Base-by-base conservation (phyloP, 2,113 vertebrate species). In the Grallaria varia region DNA sequence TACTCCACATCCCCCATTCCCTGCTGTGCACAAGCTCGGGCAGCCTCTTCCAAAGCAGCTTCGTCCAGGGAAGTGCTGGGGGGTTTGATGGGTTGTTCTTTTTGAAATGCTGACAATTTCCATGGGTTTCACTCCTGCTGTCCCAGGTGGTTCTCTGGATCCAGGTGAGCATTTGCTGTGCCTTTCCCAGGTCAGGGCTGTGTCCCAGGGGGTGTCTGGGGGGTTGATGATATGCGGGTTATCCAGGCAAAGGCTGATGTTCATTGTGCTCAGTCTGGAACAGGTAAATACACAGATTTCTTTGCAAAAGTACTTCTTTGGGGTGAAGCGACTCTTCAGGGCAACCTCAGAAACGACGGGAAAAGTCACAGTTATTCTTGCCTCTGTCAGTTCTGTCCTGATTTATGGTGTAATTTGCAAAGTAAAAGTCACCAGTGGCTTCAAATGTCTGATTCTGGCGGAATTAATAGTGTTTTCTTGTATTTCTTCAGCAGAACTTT, bases 401-500 rank as follows among this genome's bases (percentile, higher is more conserved):
- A 33, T 62, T 60, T 3, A 5, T 22, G 47, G 89, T 25, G 62
- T 3, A 42, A 8, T 55, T 56, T 30, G 31, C 67, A 49, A 50
- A 69, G 72, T 16, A 9, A 47, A 67, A 88, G 28, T 42, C 85
- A 35, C 49, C 30, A 3, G 0, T 58, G 85, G 23, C 50, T 64
- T 31, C 6, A 0, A 11, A 13, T 28, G 50, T 27, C 78, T 76
- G 66, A 8, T n/a, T 60, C 73, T 22, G 5, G 10, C 49, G 84
- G 28, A 82, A 56, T 50, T 35, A 63, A 47, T 8, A 44, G 64
- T 23, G 1, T 52, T 52, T 56, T 30, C 87, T 92, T 62, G 4
- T 47, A 20, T 71, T 91, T 71, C 86, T 74, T 40, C 68, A 63
- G 50, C 33, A 92, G 42, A 84, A 95, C 18, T 95, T 92, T 90